Base-by-base conservation (phyloP, 1,140 invertebrate genomes). In the Oryzaephilus surinamensis region DNA sequence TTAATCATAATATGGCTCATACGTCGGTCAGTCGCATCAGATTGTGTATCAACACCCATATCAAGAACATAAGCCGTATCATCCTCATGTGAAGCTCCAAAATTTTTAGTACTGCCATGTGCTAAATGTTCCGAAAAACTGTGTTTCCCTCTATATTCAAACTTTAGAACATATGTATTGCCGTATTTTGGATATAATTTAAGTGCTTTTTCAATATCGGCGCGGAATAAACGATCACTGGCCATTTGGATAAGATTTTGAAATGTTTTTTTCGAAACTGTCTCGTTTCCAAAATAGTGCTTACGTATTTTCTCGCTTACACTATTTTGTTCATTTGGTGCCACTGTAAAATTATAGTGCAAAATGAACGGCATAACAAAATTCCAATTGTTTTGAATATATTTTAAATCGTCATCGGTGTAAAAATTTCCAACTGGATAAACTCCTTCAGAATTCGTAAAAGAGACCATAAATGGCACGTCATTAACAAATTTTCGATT, bases 221-320 rank as follows among this genome's bases (percentile, higher is more conserved):
- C 57, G 0, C 67, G 59, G 55, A 78, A 80, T 1, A 72, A 56
- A 14, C 77, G 58, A 52, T 81, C 77, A 2, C 73, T 62, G 0
- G 76, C 54, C 49, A 77, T 51, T 72, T 70, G 34, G 13, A 50
- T 36, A 2, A 54, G 34, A 15, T 28, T 36, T 2, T 28, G 15
- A 31, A 42, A 57, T 5, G 44, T 50, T 6, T 43, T 20, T 32
- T 45, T 47, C 14, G 19, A 43, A n/a, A 55, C 30, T n/a, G 21
- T 24, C 21, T 50, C 34, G 2, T 40, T 21, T 14, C 38, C 21
- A 4, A 58, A 43, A 43, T 58, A 60, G 11, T 47, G 36, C 11
- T 47, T 13, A 26, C 48, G 41, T 13, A 60, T 57, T 41, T 50
- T 45, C 42, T 47, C 27, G 23, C 41, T 38, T 6, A 57, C 44